Base-by-base conservation (phyloP, 2,113 vertebrate species). In the Tupaia chinensis region DNA sequence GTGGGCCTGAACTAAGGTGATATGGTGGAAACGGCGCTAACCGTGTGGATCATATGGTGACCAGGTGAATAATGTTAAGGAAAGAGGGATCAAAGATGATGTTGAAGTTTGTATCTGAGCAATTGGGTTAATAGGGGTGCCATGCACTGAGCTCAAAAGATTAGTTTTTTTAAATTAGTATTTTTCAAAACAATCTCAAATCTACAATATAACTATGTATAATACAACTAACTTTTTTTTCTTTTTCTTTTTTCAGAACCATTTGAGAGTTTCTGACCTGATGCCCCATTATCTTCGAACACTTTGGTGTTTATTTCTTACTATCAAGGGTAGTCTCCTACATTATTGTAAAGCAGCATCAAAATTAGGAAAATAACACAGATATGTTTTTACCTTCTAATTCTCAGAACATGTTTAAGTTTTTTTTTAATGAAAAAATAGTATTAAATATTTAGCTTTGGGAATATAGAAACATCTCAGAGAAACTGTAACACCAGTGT, bases 401-500 rank as follows among this genome's bases (percentile, higher is more conserved):
- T 94, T 91, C 77, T 83, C 88, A 32, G 63, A 72, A 1, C 22
- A 12, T 20, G n/a, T 78, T 78, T 6, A 78, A 4, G 44, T 29
- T 74, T 87, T 87, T 70, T 34, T 16, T 44, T 44, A 97, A 97
- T 95, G 96, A 74, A 97, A 97, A 98, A 96, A 95, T 3, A 44
- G 10, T 91, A 92, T 56, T 96, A 89, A 87, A 72, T 96, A 69
- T 90, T 93, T 93, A 98, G 82, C 91, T 96, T 98, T 97, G 86
- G 96, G 93, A 98, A 95, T 96, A 97, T 11, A 97, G 93, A 95
- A 95, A 97, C 29, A 92, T 74, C 14, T 87, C 65, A 79, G 76
- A 97, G 32, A 90, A 96, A 92, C 90, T 80, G 89, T 96, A 96
- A 98, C 58, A 97, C 96, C 97, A 98, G 96, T 44, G 91, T 96